Evolutionary conservation across 2,888 invertebrate genomes (phyloP).

Genomic region (Agelastica alni): DNA sequence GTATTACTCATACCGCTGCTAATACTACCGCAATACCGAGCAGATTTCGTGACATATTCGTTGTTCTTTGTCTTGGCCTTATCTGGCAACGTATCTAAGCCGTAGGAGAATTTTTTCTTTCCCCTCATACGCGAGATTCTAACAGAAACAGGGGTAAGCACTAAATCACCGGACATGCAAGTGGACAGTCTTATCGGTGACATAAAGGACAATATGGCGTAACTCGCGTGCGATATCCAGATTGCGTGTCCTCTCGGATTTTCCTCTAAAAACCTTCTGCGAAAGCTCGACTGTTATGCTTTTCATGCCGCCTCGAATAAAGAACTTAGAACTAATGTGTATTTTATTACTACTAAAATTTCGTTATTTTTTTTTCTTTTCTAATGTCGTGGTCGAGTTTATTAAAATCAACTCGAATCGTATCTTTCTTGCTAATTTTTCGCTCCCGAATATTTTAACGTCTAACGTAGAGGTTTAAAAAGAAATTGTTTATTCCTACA

Average conservation of each 20-base stretch:
- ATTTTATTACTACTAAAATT: slow-evolving; percentile 29
- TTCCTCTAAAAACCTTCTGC: slow-evolving; percentile 40
- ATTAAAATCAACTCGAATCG: too few relatives aligned
- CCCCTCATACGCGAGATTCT: slow-evolving; percentile 29
- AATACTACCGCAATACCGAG: slow-evolving; percentile 30
- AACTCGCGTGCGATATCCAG: slow-evolving; percentile 57
- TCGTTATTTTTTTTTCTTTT: too few relatives aligned
- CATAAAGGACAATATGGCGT: slow-evolving; percentile 57
- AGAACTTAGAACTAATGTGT: slow-evolving; percentile 24
- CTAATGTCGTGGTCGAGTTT: too few relatives aligned
- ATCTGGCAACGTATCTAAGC: slow-evolving; percentile 29
- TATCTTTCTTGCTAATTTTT: too few relatives aligned
- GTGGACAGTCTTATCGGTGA: slow-evolving; percentile 57
- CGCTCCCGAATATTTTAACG: too few relatives aligned
- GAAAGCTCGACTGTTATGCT: slow-evolving; percentile 46
- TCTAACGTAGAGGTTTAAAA: too few relatives aligned
- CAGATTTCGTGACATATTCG: slow-evolving; percentile 42
- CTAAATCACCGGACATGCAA: slow-evolving; percentile 44
- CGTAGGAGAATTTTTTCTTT: slow-evolving; percentile 23
- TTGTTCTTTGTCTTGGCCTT: slow-evolving; percentile 26
- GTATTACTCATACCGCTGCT: neutral
- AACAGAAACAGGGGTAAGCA: slow-evolving; percentile 31
- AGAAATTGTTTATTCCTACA: too few relatives aligned
- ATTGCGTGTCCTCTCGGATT: slow-evolving; percentile 54
- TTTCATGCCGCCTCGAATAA: slow-evolving; percentile 42